phyloP scores from a whole-genome alignment of 2,888 invertebrate genomes.

The Eupithecia dodoneata region DNA sequence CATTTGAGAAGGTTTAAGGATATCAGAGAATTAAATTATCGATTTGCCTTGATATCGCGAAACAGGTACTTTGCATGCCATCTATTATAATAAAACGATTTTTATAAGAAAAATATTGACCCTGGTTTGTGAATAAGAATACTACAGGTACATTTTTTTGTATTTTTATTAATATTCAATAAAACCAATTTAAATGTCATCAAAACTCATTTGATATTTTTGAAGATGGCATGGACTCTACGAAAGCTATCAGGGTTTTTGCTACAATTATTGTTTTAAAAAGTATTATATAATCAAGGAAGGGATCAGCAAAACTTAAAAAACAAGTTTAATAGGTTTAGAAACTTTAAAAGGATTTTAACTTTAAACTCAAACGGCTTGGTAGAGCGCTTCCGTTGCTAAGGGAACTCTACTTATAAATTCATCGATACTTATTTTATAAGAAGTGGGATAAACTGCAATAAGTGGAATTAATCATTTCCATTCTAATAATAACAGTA shows the following conservation, averaged over 20 bases:
- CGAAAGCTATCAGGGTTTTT: neutral
- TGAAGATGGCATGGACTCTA: neutral
- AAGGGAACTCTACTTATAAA: no score
- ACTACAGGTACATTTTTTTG: no score
- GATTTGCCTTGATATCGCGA: constrained; percentile 15
- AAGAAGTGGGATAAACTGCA: neutral
- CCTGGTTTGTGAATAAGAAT: neutral
- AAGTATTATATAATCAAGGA: no score
- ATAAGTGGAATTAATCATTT: neutral
- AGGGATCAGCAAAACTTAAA: neutral
- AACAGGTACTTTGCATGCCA: constrained; percentile 1
- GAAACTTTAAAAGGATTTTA: no score
- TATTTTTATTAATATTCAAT: no score
- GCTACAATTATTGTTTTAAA: neutral
- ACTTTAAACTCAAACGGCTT: neutral
- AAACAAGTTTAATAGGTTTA: no score
- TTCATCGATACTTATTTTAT: no score
- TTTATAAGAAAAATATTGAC: constrained; percentile 4
- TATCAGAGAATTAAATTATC: constrained; percentile 20
- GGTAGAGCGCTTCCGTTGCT: neutral
- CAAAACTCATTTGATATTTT: neutral
- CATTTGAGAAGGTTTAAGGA: constrained; percentile 31
- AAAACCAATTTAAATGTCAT: neutral
- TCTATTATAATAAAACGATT: constrained; percentile 4
- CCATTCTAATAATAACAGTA: neutral